Percentiles rank a stretch among this genome's conserved stretches.
Conservation (phyloP, 2,888 invertebrate genomes). For the Seira musarum region DNA sequence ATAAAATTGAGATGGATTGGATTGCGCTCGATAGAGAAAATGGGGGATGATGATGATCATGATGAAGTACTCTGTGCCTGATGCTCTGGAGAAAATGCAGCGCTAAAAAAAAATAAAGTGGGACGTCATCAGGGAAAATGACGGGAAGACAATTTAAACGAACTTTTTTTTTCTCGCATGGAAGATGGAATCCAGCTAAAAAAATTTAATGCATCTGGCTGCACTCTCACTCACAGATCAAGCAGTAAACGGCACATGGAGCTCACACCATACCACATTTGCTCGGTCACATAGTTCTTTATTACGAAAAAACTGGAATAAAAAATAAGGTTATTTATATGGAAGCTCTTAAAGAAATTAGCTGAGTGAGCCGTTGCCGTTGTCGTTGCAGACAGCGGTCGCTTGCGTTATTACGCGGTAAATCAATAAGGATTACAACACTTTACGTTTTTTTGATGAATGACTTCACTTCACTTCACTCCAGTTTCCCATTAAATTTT, state of each 20-base stretch:
- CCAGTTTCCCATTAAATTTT: too few relatives aligned
- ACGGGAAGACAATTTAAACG: slow-evolving; percentile 26
- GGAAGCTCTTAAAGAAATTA: background rate
- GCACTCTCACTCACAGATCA: slow-evolving; percentile 32
- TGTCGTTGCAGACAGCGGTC: too few relatives aligned
- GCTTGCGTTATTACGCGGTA: too few relatives aligned
- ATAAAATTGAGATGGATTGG: slow-evolving; percentile 22
- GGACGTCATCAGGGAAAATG: slow-evolving; percentile 34
- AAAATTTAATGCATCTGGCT: slow-evolving; percentile 54
- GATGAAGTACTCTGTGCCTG: slow-evolving; percentile 19
- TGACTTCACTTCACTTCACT: background rate
- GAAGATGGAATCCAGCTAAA: background rate
- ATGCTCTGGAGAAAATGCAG: slow-evolving; percentile 44
- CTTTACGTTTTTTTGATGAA: background rate
- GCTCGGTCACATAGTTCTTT: background rate
- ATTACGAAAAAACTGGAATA: background rate
- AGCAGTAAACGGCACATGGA: background rate
- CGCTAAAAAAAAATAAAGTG: slow-evolving; percentile 53
- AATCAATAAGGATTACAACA: background rate
- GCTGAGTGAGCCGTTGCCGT: too few relatives aligned
- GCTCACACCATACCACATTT: slow-evolving; percentile 14
- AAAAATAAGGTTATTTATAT: background rate
- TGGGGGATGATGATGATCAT: background rate
- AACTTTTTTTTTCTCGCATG: background rate
- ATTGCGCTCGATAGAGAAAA: background rate